Base-by-base conservation (phyloP, 1,140 invertebrate genomes). In the Halyomorpha halys region DNA sequence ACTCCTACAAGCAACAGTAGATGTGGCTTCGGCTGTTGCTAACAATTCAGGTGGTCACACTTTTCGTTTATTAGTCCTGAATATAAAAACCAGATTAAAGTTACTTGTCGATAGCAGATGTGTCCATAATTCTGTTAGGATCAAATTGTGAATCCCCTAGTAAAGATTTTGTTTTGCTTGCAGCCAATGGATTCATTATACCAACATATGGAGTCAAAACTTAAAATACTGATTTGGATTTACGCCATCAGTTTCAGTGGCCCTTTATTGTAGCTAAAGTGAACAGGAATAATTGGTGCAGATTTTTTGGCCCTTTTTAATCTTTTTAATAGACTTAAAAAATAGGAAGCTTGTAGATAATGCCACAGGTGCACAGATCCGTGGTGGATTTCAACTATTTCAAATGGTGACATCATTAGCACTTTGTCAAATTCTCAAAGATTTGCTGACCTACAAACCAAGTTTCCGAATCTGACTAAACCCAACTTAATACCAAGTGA, bases 81-180 rank as follows among this genome's bases (percentile, higher is more conserved):
- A n/a, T n/a, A n/a, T n/a, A n/a, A n/a, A 56, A 8, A 56, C 18
- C 53, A 2, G 45, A 47, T 13, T 5, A 18, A 47, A 18, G 18
- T 47, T 47, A 5, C 45, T 47, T 47, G 45, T 47, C 13, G 45
- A 47, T 47, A 47, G 45, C 45, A 47, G 45, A 47, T 47, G 18
- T 47, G 18, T 18, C 45, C 45, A 3, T 47, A 13, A 47, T 47
- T 30, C 45, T 18, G 45, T 5, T 15, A 71, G 86, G 76, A 14
- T 83, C 81, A 16, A 79, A 47, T 66, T 49, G 83, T 76, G 8
- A 83, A 81, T 0, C 80, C 74, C 70, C 78, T 81, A 65, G 82
- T 80, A 39, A 21, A 27, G 53, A 56, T 56, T 56, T 56, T 27
- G 13, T 23, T 13, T 19, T 49, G 16, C 19, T 23, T 56, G 16